Evolutionary conservation across 1,140 invertebrate species (phyloP).

Genomic region (Eriocheir sinensis): DNA sequence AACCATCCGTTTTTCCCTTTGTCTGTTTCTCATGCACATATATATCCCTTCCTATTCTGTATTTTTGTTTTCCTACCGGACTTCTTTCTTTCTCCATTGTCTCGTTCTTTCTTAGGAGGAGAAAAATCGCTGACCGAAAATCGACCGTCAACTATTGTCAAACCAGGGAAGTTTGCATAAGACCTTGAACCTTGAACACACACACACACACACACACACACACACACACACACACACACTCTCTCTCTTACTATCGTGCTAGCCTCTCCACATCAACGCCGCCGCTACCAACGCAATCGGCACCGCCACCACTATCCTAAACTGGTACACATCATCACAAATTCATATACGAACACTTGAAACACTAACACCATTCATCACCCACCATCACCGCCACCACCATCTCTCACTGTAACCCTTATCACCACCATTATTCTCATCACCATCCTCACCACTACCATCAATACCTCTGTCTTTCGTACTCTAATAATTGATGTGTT

Average conservation of each 20-base stretch:
- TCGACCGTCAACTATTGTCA: neutral
- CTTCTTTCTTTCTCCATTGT: neutral
- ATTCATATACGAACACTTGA: no score
- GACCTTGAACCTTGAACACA: neutral
- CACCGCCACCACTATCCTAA: no score
- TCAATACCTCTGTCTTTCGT: neutral
- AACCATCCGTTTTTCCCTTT: neutral
- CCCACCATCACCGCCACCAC: neutral
- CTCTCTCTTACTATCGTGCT: neutral
- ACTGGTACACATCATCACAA: no score
- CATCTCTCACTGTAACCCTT: constrained; percentile 43
- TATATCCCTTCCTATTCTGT: no score
- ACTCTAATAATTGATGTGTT: neutral
- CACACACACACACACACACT: constrained; percentile 15
- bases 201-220: constrained; percentile 13
- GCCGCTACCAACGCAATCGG: no score
- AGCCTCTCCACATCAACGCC: no score
- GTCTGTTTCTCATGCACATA: constrained; percentile 8
- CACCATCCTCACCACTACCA: neutral
- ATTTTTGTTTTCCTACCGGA: no score
- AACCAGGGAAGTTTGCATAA: neutral
- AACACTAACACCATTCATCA: no score
- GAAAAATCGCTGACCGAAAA: neutral
- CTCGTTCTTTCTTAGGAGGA: neutral
- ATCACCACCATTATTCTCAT: neutral